Base-by-base conservation (phyloP, 1,140 invertebrate species). In the Laupala kohalensis region DNA sequence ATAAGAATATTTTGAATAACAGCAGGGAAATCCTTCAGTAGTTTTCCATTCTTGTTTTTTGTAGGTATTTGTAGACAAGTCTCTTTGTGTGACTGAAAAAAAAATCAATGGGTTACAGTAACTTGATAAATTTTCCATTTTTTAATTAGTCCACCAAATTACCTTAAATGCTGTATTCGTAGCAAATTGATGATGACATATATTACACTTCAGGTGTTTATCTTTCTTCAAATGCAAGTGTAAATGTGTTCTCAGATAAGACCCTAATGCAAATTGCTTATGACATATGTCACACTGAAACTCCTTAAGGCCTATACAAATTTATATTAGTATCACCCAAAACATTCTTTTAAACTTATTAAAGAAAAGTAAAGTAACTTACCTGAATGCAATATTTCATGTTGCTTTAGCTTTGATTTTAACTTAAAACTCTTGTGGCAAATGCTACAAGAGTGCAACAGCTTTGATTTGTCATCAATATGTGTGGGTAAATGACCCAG, bases 151-250 rank as follows among this genome's bases (percentile, higher is more conserved):
- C 3, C 37, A 3, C 5, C 23, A 26, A 26, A 68, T 15, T 62
- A 72, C 72, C 53, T 69, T 27, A 19, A 72, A 19, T 0, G 72
- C 69, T 64, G 69, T 62, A 25, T 72, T 25, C n/a, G 67, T 62
- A 29, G 64, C 67, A 69, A 72, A 72, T 66, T 30, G 69, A 1
- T 67, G 30, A 24, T 67, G 68, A 24, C 72, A 72, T 62, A 62
- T 72, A 9, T 67, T 25, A 63, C 72, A 72, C 28, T 65, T 37
- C 5, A 72, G 5, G 53, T 72, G 69, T 13, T 13, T 27, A n/a
- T 66, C 28, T 53, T 69, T 67, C 28, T 72, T 72, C 28, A 62
- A 29, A 26, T 72, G 72, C 2, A 27, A 69, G 25, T 69, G 69
- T 4, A 64, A 26, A 28, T 72, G 72, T 5, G 72, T 27, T 24